Base-by-base conservation (phyloP, 2,797 vertebrate species). In the Melanotaenia maccullochi region DNA sequence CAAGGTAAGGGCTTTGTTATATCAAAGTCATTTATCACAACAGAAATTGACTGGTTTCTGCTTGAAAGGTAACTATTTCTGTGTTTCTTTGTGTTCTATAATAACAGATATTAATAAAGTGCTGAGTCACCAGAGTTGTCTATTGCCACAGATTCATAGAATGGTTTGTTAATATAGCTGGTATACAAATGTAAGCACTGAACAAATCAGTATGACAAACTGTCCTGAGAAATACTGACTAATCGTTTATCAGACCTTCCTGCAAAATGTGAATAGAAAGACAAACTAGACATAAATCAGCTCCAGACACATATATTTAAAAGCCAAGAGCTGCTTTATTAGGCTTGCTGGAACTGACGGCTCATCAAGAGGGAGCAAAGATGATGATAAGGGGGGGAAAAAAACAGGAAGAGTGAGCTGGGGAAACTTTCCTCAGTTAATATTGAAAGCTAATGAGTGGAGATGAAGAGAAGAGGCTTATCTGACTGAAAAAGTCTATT, bases 401-500 rank as follows among this genome's bases (percentile, higher is more conserved):
- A 28, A 28, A 1, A n/a, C 66, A 13, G 28, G 25, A 57, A 60
- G 60, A 32, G 60, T 0, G 35, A 77, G 73, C 47, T 40, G 47
- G 59, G 51, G 38, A 75, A 81, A 81, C 74, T 88, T 88, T 85
- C 73, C 64, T 33, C 1, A 20, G 85, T 73, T 83, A 60, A 84
- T 79, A 75, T 71, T 79, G 35, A 22, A 71, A 14, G 11, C 55
- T 79, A 82, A 88, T 72, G 75, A 85, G 78, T 47, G 20, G 32
- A 30, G 49, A 58, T 33, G 58, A 44, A 28, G 57, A 60, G 68
- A 51, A 36, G 60, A 33, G 35, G 68, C 76, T 80, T 73, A 87
- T 87, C 81, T 66, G 42, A 64, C 61, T 75, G 58, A 65, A 82
- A 82, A 73, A 60, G 47, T 79, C 76, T 22, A 88, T 89, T 90